These are phyloP conservation scores for Melinaea menophilus DNA, from an alignment of 2,888 invertebrate species.

Conservation along the genomic window DNA sequence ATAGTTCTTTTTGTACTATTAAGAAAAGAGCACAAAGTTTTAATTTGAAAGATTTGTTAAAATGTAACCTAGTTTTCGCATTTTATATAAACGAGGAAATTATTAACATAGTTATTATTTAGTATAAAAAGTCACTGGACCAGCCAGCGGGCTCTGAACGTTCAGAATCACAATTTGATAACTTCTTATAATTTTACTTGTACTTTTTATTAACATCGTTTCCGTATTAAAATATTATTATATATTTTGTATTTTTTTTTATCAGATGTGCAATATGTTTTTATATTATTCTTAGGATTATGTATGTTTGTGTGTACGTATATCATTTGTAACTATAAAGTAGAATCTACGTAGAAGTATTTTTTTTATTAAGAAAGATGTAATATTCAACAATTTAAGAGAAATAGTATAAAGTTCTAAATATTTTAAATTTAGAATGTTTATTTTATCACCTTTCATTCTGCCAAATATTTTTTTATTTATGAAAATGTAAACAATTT, in stretches of 20 bases:
- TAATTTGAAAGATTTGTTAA: too few relatives aligned
- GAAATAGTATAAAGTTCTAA: not conserved
- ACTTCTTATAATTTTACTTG: not conserved
- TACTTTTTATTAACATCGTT: not conserved
- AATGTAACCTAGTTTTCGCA: too few relatives aligned
- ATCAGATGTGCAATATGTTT: too few relatives aligned
- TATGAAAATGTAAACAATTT: not conserved
- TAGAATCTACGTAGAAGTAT: not conserved
- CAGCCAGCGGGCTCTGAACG: not conserved
- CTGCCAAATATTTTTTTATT: not conserved
- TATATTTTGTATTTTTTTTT: not conserved
- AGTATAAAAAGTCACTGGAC: not conserved
- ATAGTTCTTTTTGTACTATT: too few relatives aligned
- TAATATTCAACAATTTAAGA: too few relatives aligned
- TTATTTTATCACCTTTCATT: not conserved
- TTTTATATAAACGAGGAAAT: too few relatives aligned
- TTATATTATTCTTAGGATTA: not conserved
- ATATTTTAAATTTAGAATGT: not conserved
- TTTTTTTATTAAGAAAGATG: too few relatives aligned
- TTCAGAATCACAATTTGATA: slow-evolving; percentile 1
- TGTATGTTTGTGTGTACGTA: not conserved
- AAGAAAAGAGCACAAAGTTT: too few relatives aligned
- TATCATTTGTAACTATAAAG: not conserved
- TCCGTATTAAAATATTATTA: not conserved
- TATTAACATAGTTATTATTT: too few relatives aligned